Evolutionary conservation across 2,113 vertebrate species (phyloP).

Genomic region (Spheniscus mendiculus): DNA sequence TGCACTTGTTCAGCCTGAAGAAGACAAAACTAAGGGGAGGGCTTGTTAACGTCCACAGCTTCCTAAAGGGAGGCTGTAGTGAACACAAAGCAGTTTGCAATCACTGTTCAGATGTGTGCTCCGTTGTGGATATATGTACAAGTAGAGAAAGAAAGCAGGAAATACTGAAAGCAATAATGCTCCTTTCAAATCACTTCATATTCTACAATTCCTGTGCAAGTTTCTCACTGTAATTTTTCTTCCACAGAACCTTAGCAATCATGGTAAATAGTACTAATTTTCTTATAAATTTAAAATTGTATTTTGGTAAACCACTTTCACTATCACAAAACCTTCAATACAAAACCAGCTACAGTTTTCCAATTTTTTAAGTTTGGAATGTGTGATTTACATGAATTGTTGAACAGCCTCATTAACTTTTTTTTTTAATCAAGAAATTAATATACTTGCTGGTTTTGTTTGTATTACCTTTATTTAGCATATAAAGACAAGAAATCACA

Average conservation of each 20-base stretch:
- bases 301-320: neutral
- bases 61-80: neutral
- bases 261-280: neutral
- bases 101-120: neutral
- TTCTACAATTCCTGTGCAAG: neutral
- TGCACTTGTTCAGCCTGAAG: neutral
- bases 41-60: neutral
- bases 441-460: neutral
- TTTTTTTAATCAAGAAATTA: neutral
- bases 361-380: neutral
- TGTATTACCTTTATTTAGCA: neutral
- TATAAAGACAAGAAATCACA: neutral
- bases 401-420: neutral
- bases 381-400: neutral
- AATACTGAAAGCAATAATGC: neutral
- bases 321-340: neutral
- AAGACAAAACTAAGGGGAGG: neutral
- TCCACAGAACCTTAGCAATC: neutral
- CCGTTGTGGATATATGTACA: neutral
- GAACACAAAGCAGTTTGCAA: neutral
- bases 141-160: neutral
- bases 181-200: neutral
- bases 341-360: neutral
- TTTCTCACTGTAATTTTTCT: neutral
- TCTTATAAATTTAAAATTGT: neutral